Base-by-base conservation (phyloP, 2,797 vertebrate genomes). In the Manis crassicaudata region DNA sequence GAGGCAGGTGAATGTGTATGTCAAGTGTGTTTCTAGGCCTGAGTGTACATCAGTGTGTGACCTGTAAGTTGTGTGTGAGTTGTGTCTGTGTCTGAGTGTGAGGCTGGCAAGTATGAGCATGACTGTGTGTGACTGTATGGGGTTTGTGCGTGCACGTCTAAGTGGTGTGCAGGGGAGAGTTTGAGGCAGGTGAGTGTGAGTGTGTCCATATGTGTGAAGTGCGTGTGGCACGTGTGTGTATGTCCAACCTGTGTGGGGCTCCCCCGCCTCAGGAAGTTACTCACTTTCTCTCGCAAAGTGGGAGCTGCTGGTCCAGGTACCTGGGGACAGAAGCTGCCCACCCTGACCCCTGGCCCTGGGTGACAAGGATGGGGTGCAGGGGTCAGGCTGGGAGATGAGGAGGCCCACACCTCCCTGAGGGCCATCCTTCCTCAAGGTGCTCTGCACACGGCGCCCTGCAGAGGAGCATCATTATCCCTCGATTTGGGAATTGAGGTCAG, bases 221-320 rank as follows among this genome's bases (percentile, higher is more conserved):
- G 5, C 35, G 14, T 29, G 3, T 6, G 40, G 13, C 5, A 2
- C 0, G 1, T 16, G 35, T 21, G 40, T 9, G 32, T 68, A 27
- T 25, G 52, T 16, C 43, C 68, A 40, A 32, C 27, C 29, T 13
- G 20, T 14, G 20, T 23, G 40, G 18, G 54, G 7, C 29, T 14
- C 37, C 37, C 37, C 37, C 37, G 37, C 37, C 37, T 5, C 0
- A 7, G 63, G 54, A 27, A 67, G 16, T n/a, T 81, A 52, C 58
- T 63, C 23, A 27, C 3, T 46, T 62, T 29, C 37, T 76, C 21
- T 50, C 32, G 18, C 21, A 35, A 8, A 1, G 1, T 20, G 56
- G n/a, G n/a, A 29, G 68, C 25, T 10, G 84, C 56, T 6, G 23
- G 37, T 37, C 12, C 8, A 29, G 18, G 12, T 3, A 17, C 18